Evolutionary conservation across 2,888 invertebrate species (phyloP).

Genomic region (Drosophila fungiperda): DNA sequence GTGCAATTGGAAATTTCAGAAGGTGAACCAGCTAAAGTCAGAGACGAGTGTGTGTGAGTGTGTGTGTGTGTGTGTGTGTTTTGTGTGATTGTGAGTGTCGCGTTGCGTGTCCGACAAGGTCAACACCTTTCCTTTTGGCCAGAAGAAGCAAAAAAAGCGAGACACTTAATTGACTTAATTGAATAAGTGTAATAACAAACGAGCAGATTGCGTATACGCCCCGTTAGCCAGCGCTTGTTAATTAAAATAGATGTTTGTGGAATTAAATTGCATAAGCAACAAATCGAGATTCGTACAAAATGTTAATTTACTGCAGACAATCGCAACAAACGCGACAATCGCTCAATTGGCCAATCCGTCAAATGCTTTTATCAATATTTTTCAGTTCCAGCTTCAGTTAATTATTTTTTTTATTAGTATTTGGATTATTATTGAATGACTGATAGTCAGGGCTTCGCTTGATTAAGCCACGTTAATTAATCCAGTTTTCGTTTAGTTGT

Average conservation of each 20-base stretch:
- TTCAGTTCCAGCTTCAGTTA: not conserved
- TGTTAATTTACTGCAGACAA: slow-evolving; percentile 36
- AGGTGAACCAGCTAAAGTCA: slow-evolving; percentile 59
- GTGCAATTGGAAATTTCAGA: slow-evolving; percentile 60
- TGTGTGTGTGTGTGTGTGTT: slow-evolving; percentile 31
- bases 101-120: slow-evolving; percentile 66
- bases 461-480: slow-evolving; percentile 66
- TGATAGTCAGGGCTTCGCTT: slow-evolving; percentile 1
- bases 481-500: slow-evolving; percentile 62
- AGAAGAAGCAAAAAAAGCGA: slow-evolving; percentile 12
- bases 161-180: slow-evolving; percentile 66
- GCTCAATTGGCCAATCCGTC: not conserved
- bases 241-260: slow-evolving; percentile 72
- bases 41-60: slow-evolving; percentile 16
- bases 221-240: slow-evolving; percentile 61
- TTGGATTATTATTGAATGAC: not conserved
- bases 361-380: not conserved
- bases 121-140: slow-evolving; percentile 79
- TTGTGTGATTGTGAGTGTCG: slow-evolving; percentile 23
- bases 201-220: slow-evolving; percentile 73
- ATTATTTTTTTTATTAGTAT: not conserved
- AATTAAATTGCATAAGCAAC: slow-evolving; percentile 60
- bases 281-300: slow-evolving; percentile 42
- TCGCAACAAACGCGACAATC: not conserved
- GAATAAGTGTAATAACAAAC: slow-evolving; percentile 67